Conservation (phyloP, 2,113 vertebrate species). For the Vulpes ferrilata region DNA sequence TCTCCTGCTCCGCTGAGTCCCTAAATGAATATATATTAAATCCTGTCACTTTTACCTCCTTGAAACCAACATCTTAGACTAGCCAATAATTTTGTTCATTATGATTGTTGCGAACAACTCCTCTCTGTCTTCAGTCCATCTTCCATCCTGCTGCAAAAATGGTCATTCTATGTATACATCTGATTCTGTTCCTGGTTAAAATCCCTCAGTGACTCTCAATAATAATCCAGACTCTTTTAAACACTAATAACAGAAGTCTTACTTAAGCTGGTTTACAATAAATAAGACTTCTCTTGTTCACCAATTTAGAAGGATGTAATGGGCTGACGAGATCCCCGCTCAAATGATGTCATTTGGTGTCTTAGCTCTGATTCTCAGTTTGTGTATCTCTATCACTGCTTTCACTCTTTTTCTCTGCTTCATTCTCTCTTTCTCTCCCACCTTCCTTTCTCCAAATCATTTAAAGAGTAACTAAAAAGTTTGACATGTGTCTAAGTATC, state of each 20-base stretch:
- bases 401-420: not conserved
- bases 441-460: not conserved
- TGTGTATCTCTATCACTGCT: not conserved
- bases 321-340: not conserved
- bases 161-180: not conserved
- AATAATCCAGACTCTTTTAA: not conserved
- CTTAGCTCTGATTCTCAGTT: not conserved
- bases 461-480: not conserved
- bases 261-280: not conserved
- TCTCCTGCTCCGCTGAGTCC: not conserved
- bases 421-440: not conserved
- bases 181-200: not conserved
- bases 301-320: fast-evolving
- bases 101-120: not conserved
- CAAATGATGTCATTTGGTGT: not conserved
- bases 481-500: not conserved
- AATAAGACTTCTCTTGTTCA: not conserved
- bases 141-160: not conserved
- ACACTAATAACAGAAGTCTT: not conserved
- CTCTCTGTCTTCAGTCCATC: not conserved
- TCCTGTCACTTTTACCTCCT: not conserved
- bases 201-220: not conserved
- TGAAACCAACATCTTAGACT: not conserved
- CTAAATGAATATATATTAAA: not conserved
- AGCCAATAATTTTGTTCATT: not conserved